Evolutionary conservation across 2,113 vertebrate species (phyloP).

Genomic region (Heterocephalus glaber): DNA sequence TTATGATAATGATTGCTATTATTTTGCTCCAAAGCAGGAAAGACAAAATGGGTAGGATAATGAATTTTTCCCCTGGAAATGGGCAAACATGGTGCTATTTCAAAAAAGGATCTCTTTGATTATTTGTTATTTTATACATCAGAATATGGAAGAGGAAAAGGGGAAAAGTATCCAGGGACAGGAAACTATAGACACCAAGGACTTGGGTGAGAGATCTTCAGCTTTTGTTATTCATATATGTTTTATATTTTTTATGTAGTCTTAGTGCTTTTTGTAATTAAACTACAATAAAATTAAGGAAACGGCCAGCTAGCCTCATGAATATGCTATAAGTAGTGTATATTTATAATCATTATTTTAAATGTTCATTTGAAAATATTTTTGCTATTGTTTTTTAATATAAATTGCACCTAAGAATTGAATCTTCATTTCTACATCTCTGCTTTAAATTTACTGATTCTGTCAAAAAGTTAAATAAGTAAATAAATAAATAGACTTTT

Average conservation of each 20-base stretch:
- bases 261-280: not conserved
- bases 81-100: not conserved
- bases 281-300: not conserved
- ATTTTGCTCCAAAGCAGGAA: constrained; percentile 5
- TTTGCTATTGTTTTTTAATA: not conserved
- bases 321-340: not conserved
- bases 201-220: not conserved
- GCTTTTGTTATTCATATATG: not conserved
- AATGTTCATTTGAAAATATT: not conserved
- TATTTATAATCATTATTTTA: not conserved
- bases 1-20: not conserved
- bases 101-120: not conserved
- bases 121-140: not conserved
- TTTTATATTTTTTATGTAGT: not conserved
- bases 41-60: not conserved
- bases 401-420: not conserved
- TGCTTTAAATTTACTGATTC: not conserved
- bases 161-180: not conserved
- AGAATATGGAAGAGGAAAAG: not conserved
- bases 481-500: not conserved
- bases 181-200: not conserved
- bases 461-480: not conserved
- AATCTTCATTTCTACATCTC: not conserved
- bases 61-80: constrained; percentile 28
- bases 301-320: not conserved